Base-by-base conservation (phyloP, 1,140 invertebrate genomes). In the Cydia pomonella region DNA sequence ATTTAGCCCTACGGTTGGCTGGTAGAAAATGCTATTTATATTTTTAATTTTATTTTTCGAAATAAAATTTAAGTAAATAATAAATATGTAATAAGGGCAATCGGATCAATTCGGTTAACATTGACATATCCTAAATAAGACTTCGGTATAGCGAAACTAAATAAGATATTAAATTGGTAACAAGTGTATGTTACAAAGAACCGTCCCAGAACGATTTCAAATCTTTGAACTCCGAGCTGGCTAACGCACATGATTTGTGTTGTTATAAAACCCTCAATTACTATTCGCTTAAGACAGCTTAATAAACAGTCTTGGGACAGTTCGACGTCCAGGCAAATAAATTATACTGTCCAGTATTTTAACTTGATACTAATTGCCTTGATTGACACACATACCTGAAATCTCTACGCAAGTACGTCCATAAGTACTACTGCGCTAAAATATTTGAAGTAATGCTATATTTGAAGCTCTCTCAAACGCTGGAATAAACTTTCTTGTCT, bases 201-300 rank as follows among this genome's bases (percentile, higher is more conserved):
- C n/a, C n/a, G n/a, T 50, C n/a, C n/a, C 47, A 18, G n/a, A 50
- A 50, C 16, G 1, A 50, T 18, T n/a, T 50, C 13, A 50, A 50
- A 50, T 50, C n/a, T 18, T n/a, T 50, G 47, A 50, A 50, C 53
- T 59, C 21, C 18, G 1, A n/a, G 21, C 18, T 33, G n/a, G n/a
- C 29, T 16, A 41, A 69, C 27, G 5, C 64, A 38, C 64, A 21
- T 29, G 63, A 33, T 69, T 69, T 38, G 64, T 69, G 64, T 69
- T 69, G 64, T 38, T 69, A 69, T 69, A 69, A 69, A 69, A 69
- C 64, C 64, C 64, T 18, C 64, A 69, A 69, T 69, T 69, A 69
- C 64, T 29, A 69, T 33, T 33, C 64, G 64, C 64, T 69, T 64
- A 69, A 69, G 64, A 69, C 64, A 69, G 64, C 29, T 69, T 69